phyloP scores from a whole-genome alignment of 2,888 invertebrate genomes.

The Dasysyrphus tricinctus region DNA sequence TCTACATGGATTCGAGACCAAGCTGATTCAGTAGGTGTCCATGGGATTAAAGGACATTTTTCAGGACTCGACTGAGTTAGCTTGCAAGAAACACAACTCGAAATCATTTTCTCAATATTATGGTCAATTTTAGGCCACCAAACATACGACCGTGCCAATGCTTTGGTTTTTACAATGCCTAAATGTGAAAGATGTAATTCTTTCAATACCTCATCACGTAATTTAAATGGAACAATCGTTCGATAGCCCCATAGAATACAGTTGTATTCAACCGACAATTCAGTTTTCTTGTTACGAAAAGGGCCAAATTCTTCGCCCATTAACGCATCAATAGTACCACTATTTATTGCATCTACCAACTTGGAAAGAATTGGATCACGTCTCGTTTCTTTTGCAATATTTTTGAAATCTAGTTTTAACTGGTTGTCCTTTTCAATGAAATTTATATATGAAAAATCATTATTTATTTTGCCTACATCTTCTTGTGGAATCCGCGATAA shows the following conservation, averaged over 20 bases:
- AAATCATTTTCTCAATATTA: conserved; percentile 3
- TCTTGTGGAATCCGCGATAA: background rate
- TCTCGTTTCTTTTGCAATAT: conserved; percentile 18
- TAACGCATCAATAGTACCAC: background rate
- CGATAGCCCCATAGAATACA: background rate
- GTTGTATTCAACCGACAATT: background rate
- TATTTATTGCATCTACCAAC: background rate
- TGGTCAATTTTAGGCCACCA: conserved; percentile 8
- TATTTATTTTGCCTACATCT: background rate
- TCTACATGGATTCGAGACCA: conserved; percentile 33
- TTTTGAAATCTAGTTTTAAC: too few species aligned
- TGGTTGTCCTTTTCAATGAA: too few species aligned
- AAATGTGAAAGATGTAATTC: too few species aligned
- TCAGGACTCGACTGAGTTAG: conserved; percentile 2
- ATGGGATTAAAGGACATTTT: conserved; percentile 19
- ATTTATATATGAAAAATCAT: too few species aligned
- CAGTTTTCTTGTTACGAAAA: conserved; percentile 2
- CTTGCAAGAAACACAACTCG: conserved; percentile 1
- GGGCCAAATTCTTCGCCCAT: background rate
- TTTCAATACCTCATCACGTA: background rate
- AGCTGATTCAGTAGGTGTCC: conserved; percentile 25
- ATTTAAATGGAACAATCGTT: background rate
- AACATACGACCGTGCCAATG: background rate
- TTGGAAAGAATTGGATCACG: conserved; percentile 6
- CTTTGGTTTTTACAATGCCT: conserved; percentile 8